These are phyloP conservation scores for Apoda limacodes DNA, from an alignment of 2,888 invertebrate genomes.

Conservation along the genomic window DNA sequence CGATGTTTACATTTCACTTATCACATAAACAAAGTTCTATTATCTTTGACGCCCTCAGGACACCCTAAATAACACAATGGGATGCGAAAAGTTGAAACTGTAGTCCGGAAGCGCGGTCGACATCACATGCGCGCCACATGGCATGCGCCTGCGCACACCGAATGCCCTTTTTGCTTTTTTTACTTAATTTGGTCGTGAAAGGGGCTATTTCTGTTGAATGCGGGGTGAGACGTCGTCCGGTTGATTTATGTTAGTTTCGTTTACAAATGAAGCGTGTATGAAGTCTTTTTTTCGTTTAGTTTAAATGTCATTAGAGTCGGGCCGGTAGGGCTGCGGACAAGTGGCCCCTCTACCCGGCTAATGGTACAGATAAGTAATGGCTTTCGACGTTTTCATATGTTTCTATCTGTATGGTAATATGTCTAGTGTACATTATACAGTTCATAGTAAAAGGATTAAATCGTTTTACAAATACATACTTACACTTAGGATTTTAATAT, in stretches of 20 bases:
- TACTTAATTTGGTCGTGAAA: conserved; percentile 38
- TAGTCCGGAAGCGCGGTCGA: conserved; percentile 49
- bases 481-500: too few relatives aligned
- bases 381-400: conserved; percentile 34
- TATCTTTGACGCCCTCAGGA: conserved; percentile 27
- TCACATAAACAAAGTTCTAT: conserved; percentile 20
- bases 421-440: too few relatives aligned
- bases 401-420: too few relatives aligned
- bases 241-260: conserved; percentile 41
- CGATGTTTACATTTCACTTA: neutral
- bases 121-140: conserved; percentile 61
- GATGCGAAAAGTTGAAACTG: conserved; percentile 44
- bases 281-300: conserved; percentile 16
- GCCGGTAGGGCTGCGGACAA: conserved; percentile 34
- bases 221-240: conserved; percentile 38
- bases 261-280: conserved; percentile 14
- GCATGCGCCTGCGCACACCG: conserved; percentile 39
- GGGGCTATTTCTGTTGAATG: conserved; percentile 42
- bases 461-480: too few relatives aligned
- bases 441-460: too few relatives aligned
- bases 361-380: conserved; percentile 53
- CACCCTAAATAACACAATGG: conserved; percentile 31
- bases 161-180: conserved; percentile 53
- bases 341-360: conserved; percentile 42
- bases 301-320: conserved; percentile 31